Evolutionary conservation across 2,797 vertebrate genomes (phyloP), one percentile per base, ranked within the genome.

Genomic region (Tachyglossus aculeatus): DNA sequence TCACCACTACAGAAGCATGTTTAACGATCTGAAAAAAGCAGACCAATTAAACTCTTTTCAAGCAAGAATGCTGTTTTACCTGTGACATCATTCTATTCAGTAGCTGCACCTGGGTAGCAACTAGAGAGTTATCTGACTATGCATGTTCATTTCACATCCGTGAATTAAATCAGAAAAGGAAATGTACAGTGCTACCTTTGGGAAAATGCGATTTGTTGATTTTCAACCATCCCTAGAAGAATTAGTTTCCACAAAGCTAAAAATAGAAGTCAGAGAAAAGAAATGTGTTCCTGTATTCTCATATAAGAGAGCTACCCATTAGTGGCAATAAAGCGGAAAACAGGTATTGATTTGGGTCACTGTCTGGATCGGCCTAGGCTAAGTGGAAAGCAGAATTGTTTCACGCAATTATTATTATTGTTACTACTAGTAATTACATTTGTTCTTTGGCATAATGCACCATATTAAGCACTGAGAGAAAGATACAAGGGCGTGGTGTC

Each of bases 21-120:
- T n/a, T 75, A 85, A 76, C 50, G 68, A 76, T 78, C 40, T 68
- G 73, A 87, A 19, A 36, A 41, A 71, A 79, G 72, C 43, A 44
- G 60, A 75, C 71, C 57, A 60, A 9, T 32, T 7, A 77, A 64
- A 77, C 64, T 75, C 63, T 76, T 58, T 81, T 70, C 44, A 57
- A 75, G 62, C 65, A 80, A 66, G 78, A 83, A 76, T 71, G 73
- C 51, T 65, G 75, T 77, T 59, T 59, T 40, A 24, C n/a, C 25
- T 65, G 55, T 38, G 44, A 33, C 24, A 22, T 22, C 19, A 44
- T 36, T 67, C 21, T 39, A 44, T 34, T 77, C 44, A 34, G 73
- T 65, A 71, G 71, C 76, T 74, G 68, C 41, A 77, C 71, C 60
- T 57, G 76, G 7, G 9, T 15, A 21, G 37, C 48, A 78, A 55